These are phyloP conservation scores for human (Homo sapiens) DNA, from an alignment of 2,113 vertebrate genomes.

Conservation along the genomic window GRCh38 chr13:23725001-23725500, in stretches of 20 bases:
- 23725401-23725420: neutral
- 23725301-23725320: neutral
- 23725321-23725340: neutral
- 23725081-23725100: neutral
- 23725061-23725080: neutral
- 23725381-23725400: no score
- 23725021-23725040: neutral
- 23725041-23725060: neutral
- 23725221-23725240: neutral
- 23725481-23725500: neutral
- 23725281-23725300: neutral
- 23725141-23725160: neutral
- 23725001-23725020: neutral
- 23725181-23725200: neutral
- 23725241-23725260: neutral
- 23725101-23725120: neutral
- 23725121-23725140: neutral
- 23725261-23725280: neutral
- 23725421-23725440: neutral
- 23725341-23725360: neutral
- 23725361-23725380: neutral
- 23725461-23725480: neutral
- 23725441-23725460: neutral
- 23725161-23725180: neutral
- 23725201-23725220: neutral